Percentiles rank a stretch among this genome's conserved stretches.
These are phyloP conservation scores for Capitella teleta DNA, from an alignment of 1,140 invertebrate species.

Conservation along the genomic window DNA sequence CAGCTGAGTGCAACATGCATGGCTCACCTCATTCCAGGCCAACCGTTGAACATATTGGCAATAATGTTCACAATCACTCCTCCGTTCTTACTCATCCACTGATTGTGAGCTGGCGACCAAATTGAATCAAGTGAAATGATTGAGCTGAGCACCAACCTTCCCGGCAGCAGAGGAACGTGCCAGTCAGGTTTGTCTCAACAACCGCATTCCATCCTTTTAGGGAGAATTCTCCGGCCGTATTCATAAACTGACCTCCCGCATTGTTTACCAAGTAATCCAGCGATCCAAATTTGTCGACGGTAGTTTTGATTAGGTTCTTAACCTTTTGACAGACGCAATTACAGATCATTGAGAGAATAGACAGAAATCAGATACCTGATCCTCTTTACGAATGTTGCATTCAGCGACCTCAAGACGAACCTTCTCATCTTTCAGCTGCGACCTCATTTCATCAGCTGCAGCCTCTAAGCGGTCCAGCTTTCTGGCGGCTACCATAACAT, in stretches of 20 bases:
- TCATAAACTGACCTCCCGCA: conserved; percentile 47
- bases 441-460: conserved; percentile 27
- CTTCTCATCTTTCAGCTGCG: conserved; percentile 12
- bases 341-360: neutral
- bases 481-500: conserved; percentile 46
- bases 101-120: conserved; percentile 45
- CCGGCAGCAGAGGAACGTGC: conserved; percentile 44
- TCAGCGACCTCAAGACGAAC: conserved; percentile 23
- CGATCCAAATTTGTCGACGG: conserved; percentile 36
- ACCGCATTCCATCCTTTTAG: conserved; percentile 46
- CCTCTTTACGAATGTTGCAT: conserved; percentile 47
- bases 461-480: conserved; percentile 37
- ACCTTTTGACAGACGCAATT: conserved; percentile 24
- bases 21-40: conserved; percentile 43
- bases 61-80: conserved; percentile 48
- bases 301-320: conserved; percentile 28
- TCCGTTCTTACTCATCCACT: conserved; percentile 46
- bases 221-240: conserved; percentile 31
- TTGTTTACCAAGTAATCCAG: conserved; percentile 47
- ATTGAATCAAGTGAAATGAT: too few species aligned
- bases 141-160: conserved; percentile 34
- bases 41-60: conserved; percentile 46
- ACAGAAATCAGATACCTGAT: conserved; percentile 29
- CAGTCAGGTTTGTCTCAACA: conserved; percentile 47
- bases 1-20: too few species aligned